Evolutionary conservation across 37 sponge, comb jelly and placozoan genomes (phyloP), one percentile per base, ranked within the genome.

Genomic region (Dysidea cf. avara): DNA sequence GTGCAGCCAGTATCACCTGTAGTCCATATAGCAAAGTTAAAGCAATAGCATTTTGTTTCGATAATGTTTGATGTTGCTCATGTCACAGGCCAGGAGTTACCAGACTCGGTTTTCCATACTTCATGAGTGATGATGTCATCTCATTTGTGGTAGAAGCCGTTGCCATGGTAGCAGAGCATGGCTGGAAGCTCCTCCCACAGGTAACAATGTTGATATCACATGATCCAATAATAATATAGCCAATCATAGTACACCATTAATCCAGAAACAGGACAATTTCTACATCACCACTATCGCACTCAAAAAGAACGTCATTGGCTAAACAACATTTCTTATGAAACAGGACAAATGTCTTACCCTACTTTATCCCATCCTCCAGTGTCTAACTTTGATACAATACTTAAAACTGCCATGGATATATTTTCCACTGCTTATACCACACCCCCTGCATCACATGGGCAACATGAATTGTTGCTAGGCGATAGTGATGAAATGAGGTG

Each of bases 161-260:
- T 61, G 59, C 69, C 58, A 77, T 95, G 88, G 76, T 87, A 67
- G 96, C 96, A 0, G 74, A 80, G 53, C 78, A 83, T 71, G 96
- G 92, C 65, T 95, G 96, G 96, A 90, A 87, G 64, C 67, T 95
- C 0, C 74, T 95, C 16, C 92, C 96, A 12, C 76, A 81, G 37
- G 92, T 91, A 67, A 54, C 43, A n/a, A 9, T 30, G 13, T 3
- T 25, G 7, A 12, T 12, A 25, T 18, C 3, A 26, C 36, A 62
- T 32, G 35, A 33, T 26, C 36, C 2, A 6, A 33, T 26, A 9
- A 20, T 20, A 20, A 4, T 7, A 16, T 38, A 43, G 68, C 22
- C 57, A 31, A n/a, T 6, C 1, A 7, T 56, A 82, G 86, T 84
- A 84, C 40, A 67, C 51, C 9, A 70, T 87, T 34, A 62, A 95